Evolutionary conservation across 2,888 invertebrate species (phyloP).

Genomic region (Busseola fusca): DNA sequence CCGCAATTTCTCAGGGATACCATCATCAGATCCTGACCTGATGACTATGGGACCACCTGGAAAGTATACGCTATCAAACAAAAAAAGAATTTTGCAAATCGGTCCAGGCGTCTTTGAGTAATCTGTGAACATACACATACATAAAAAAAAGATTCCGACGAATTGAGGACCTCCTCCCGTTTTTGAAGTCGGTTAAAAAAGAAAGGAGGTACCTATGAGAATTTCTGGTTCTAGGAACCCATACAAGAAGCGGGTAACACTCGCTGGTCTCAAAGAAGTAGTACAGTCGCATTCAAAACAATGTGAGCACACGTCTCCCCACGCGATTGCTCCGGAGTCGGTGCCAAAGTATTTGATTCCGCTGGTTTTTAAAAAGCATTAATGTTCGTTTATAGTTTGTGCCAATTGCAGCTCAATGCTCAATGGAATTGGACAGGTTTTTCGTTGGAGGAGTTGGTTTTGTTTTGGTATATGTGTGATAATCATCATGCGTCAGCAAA

Average conservation of each 20-base stretch:
- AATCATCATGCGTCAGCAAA: neutral
- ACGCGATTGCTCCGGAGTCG: constrained; percentile 24
- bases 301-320: constrained; percentile 38
- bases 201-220: neutral
- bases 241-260: neutral
- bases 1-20: too few relatives aligned
- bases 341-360: constrained; percentile 51
- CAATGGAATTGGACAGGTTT: constrained; percentile 15
- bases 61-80: too few relatives aligned
- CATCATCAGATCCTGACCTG: too few relatives aligned
- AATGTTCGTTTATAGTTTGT: constrained; percentile 28
- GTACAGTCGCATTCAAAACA: constrained; percentile 30
- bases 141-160: too few relatives aligned
- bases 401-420: constrained; percentile 43
- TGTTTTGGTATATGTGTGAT: constrained; percentile 6
- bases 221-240: neutral
- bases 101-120: too few relatives aligned
- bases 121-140: too few relatives aligned
- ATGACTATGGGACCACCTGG: too few relatives aligned
- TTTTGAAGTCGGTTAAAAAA: too few relatives aligned
- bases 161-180: too few relatives aligned
- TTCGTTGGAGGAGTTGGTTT: constrained; percentile 2
- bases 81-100: too few relatives aligned
- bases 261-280: neutral
- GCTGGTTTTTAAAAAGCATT: constrained; percentile 36